Evolutionary conservation across 2,888 invertebrate genomes (phyloP).

Genomic region (Epsilonema sp.): DNA sequence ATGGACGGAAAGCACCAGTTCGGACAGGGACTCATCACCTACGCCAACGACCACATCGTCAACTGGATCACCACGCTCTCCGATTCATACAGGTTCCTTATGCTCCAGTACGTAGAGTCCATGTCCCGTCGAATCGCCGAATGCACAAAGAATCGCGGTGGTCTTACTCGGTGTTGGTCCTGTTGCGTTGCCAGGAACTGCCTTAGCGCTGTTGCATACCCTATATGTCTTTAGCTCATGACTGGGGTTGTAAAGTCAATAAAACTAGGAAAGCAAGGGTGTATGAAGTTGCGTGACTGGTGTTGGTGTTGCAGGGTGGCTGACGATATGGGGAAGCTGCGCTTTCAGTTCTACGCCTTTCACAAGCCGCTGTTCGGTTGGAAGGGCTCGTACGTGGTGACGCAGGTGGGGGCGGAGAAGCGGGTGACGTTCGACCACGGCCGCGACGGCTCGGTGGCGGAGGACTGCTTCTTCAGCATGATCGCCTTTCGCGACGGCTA

Average conservation of each 20-base stretch:
- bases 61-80: constrained; percentile 91
- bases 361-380: constrained; percentile 87
- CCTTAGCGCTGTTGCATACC: not conserved
- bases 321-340: constrained; percentile 89
- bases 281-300: no score
- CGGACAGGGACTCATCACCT: constrained; percentile 51
- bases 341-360: constrained; percentile 73
- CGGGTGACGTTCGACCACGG: constrained; percentile 87
- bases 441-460: constrained; percentile 85
- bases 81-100: constrained; percentile 45
- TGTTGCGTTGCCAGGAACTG: not conserved
- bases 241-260: no score
- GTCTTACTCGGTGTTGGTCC: not conserved
- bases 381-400: constrained; percentile 94
- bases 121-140: no score
- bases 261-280: no score
- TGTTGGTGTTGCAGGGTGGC: constrained; percentile 69
- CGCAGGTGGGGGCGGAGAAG: constrained; percentile 65
- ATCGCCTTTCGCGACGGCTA: constrained; percentile 72
- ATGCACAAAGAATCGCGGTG: no score
- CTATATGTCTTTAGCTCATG: no score
- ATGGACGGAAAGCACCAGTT: constrained; percentile 80
- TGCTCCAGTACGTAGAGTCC: no score
- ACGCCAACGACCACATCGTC: constrained; percentile 79
- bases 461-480: constrained; percentile 93